Conservation (phyloP, 92 coral and sea anemone species). For the Heliopora coerulea region DNA sequence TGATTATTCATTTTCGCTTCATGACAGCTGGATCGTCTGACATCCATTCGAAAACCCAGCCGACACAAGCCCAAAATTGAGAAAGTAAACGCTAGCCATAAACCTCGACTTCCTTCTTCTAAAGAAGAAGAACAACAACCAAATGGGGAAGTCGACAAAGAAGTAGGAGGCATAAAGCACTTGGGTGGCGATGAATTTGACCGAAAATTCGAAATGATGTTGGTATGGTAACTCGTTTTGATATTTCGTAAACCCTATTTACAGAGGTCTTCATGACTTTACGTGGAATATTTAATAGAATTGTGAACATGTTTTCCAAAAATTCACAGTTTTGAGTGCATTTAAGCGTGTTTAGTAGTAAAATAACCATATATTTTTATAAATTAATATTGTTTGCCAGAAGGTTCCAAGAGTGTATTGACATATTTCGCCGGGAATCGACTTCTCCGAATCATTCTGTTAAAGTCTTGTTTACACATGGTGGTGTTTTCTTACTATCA, state of each 20-base stretch:
- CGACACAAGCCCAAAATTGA: constrained; percentile 56
- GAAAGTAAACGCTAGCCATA: constrained; percentile 56
- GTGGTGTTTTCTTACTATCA: background rate
- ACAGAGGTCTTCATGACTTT: too few species aligned
- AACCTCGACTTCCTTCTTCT: constrained; percentile 63
- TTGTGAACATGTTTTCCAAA: too few species aligned
- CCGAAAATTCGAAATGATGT: constrained; percentile 76
- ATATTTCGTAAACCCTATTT: too few species aligned
- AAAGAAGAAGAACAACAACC: constrained; percentile 55
- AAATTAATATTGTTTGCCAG: too few species aligned
- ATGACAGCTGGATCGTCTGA: constrained; percentile 74
- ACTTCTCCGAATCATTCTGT: too few species aligned
- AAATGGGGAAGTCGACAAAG: constrained; percentile 59
- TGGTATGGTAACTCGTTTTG: constrained; percentile 60
- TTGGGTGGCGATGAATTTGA: constrained; percentile 67
- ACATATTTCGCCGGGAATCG: too few species aligned
- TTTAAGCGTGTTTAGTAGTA: too few species aligned
- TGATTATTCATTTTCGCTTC: constrained; percentile 1
- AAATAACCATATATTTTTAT: too few species aligned
- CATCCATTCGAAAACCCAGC: constrained; percentile 66
- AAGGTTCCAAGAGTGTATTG: too few species aligned
- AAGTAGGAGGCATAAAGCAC: constrained; percentile 54
- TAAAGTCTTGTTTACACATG: background rate
- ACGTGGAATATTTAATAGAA: too few species aligned
- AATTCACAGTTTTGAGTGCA: too few species aligned